Conservation (phyloP, 1,140 invertebrate species). For the Zaprionus ornatus region DNA sequence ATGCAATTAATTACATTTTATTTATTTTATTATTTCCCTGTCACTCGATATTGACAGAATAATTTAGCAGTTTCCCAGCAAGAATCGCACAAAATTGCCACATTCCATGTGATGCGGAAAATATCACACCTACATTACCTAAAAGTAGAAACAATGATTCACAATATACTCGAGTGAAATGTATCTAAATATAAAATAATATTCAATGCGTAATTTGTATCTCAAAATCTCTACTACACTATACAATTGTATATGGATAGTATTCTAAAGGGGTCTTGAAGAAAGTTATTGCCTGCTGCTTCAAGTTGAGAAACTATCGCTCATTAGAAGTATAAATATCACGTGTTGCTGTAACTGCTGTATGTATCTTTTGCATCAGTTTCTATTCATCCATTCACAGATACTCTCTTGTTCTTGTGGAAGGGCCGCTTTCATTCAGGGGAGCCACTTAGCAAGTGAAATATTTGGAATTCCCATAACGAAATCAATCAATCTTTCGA, state of each 20-base stretch:
- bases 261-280: no score
- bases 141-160: constrained; percentile 9
- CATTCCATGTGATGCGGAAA: background rate
- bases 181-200: background rate
- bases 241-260: no score
- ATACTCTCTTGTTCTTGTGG: background rate
- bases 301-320: background rate
- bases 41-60: background rate
- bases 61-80: background rate
- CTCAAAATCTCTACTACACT: no score
- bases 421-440: constrained; percentile 27
- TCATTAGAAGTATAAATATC: background rate
- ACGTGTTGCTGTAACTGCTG: background rate
- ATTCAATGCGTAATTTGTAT: background rate
- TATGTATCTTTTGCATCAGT: background rate
- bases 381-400: constrained; percentile 18
- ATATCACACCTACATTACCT: constrained; percentile 18
- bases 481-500: constrained; percentile 43
- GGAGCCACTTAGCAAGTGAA: constrained; percentile 59
- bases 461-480: constrained; percentile 58
- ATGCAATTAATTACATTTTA: constrained; percentile 12
- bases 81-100: constrained; percentile 17
- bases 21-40: constrained; percentile 2
- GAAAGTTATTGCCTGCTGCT: background rate
- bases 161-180: background rate